phyloP scores from a whole-genome alignment of 2,888 invertebrate genomes.

The Phortica okadai region DNA sequence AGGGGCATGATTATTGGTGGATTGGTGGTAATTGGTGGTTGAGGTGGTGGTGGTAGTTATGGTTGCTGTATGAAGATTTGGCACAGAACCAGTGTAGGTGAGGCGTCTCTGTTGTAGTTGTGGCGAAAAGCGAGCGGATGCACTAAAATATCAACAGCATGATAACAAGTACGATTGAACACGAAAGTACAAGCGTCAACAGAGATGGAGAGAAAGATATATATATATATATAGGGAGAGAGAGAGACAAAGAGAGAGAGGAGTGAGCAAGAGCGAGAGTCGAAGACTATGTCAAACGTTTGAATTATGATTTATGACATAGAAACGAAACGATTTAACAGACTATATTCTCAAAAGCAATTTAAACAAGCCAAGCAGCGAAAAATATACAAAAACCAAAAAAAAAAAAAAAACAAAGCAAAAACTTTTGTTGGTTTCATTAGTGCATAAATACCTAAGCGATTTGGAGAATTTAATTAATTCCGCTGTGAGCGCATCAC shows the following conservation, averaged over 20 bases:
- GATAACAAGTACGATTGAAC: slow-evolving; percentile 39
- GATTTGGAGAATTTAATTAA: slow-evolving; percentile 77
- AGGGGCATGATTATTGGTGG: slow-evolving; percentile 44
- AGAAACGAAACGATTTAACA: neutral
- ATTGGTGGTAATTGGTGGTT: slow-evolving; percentile 31
- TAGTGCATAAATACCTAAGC: slow-evolving; percentile 62
- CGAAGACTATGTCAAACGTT: slow-evolving; percentile 40
- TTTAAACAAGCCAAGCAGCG: neutral
- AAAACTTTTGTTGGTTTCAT: neutral
- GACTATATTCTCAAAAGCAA: neutral
- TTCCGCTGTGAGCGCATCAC: slow-evolving; percentile 77
- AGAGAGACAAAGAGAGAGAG: slow-evolving; percentile 31
- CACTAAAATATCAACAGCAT: slow-evolving; percentile 57
- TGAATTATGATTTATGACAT: neutral
- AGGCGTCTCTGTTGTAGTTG: slow-evolving; percentile 72
- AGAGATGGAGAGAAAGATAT: slow-evolving; percentile 40
- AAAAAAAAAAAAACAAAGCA: too few relatives aligned
- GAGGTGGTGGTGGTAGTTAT: slow-evolving; percentile 27
- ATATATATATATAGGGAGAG: slow-evolving; percentile 31
- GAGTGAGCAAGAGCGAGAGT: slow-evolving; percentile 24
- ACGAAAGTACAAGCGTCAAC: slow-evolving; percentile 27
- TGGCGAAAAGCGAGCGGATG: slow-evolving; percentile 73
- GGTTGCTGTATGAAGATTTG: slow-evolving; percentile 76
- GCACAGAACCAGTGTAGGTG: slow-evolving; percentile 80
- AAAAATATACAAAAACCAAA: neutral